Base-by-base conservation (phyloP, 35 echinoderm and acorn worm genomes). In the Hemicentrotus pulcherrimus region DNA sequence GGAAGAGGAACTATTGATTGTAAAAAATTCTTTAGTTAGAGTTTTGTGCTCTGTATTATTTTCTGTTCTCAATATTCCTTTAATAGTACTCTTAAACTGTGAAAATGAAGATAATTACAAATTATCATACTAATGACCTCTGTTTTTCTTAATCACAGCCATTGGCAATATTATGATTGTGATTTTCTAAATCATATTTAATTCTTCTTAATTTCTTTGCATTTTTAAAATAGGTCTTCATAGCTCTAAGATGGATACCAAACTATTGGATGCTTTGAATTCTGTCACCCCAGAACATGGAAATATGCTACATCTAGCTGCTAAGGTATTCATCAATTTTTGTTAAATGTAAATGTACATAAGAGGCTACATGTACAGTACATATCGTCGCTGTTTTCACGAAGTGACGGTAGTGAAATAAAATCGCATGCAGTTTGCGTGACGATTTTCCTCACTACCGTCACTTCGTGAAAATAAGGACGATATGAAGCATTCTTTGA, bases 301-400 rank as follows among this genome's bases (percentile, higher is more conserved):
- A n/a, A 98, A 95, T 46, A 98, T 98, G 97, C 85, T 98, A 13
- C 97, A 98, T 78, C 70, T 98, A 46, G 97, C 97, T 48, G 92
- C 97, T 14, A 97, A 97, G 96, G 97, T 98, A 98, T 35, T 92
- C 88, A 15, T 15, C 32, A 31, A n/a, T n/a, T 90, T 90, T 90
- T 90, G 15, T 35, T 90, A 35, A 90, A 31, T 31, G 22, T 24
- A 15, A 28, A 90, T 90, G 32, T 90, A 35, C 32, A 2, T 28
- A 28, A 0, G 32, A 31, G 88, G 46, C 32, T 28, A 46, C 33
- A 47, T 91, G 22, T 28, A 91, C 46, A n/a, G n/a, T n/a, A n/a
- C n/a, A n/a, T n/a, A n/a, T n/a, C n/a, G n/a, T n/a, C n/a, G n/a
- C n/a, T n/a, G n/a, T n/a, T n/a, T n/a, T n/a, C n/a, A n/a, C n/a